A percentile compares a stretch with the other conserved stretches of the same genome.
phyloP scores from a whole-genome alignment of 2,797 vertebrate genomes.

The Clarias pachynema region DNA sequence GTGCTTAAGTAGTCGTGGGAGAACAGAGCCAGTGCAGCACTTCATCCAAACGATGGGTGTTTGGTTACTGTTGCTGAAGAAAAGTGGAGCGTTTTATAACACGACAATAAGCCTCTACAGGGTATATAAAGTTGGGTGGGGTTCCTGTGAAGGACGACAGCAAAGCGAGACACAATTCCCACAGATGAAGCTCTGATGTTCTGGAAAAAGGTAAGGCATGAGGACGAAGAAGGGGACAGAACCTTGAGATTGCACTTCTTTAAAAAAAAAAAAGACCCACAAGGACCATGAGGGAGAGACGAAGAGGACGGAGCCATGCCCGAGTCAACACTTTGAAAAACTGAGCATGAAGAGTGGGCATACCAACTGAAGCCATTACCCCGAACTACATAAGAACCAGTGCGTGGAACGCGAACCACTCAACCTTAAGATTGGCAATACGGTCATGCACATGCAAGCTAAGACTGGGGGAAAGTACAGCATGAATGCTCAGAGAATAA shows the following conservation, averaged over 20 bases:
- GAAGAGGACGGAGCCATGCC: conserved; percentile 30
- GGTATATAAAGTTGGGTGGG: background rate
- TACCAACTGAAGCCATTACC: background rate
- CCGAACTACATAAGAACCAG: background rate
- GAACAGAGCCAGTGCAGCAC: conserved; percentile 21
- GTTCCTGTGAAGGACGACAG: conserved; percentile 16
- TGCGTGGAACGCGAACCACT: background rate
- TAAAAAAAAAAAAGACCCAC: background rate
- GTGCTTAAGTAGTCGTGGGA: conserved; percentile 38
- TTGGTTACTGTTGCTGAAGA: conserved; percentile 1
- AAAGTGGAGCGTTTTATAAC: background rate
- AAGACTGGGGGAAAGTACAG: background rate
- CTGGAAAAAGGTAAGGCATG: conserved; percentile 43
- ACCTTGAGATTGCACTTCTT: conserved; percentile 33
- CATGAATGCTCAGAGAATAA: conserved; percentile 32
- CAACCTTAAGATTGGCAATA: background rate
- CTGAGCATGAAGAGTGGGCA: background rate
- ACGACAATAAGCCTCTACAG: conserved; percentile 4
- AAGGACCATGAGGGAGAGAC: conserved; percentile 26
- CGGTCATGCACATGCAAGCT: background rate
- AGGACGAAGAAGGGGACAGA: conserved; percentile 44
- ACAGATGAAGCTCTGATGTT: conserved; percentile 41
- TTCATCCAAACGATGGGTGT: conserved; percentile 17
- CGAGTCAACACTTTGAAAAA: conserved; percentile 14
- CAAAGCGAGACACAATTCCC: conserved; percentile 32